A percentile compares a stretch with the other conserved stretches of the same genome.
These are phyloP conservation scores for Gymnocheta viridis DNA, from an alignment of 2,888 invertebrate genomes.

Conservation along the genomic window DNA sequence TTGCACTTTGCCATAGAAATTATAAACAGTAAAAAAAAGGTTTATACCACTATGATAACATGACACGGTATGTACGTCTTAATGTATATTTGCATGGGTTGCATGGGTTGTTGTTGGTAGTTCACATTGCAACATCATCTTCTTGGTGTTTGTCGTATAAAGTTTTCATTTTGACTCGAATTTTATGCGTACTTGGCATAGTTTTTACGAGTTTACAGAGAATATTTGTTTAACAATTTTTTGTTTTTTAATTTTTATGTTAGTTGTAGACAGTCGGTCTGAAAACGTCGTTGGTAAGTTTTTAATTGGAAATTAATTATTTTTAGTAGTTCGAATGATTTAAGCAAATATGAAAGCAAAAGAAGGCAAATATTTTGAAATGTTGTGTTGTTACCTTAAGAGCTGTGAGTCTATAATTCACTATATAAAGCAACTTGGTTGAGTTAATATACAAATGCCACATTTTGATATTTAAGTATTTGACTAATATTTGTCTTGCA, in stretches of 20 bases:
- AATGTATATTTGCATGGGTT: conserved; percentile 13
- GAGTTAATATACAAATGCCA: too few species aligned
- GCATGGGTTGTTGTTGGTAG: conserved; percentile 9
- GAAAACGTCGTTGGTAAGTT: not conserved
- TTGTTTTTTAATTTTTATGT: not conserved
- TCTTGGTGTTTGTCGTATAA: conserved; percentile 42
- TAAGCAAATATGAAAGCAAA: not conserved
- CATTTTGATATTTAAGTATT: too few species aligned
- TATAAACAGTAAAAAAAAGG: not conserved
- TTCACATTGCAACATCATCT: conserved; percentile 26
- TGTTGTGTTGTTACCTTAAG: not conserved
- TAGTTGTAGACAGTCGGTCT: not conserved
- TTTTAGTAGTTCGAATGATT: too few species aligned
- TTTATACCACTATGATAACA: conserved; percentile 8
- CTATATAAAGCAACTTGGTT: too few species aligned
- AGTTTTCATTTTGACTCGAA: conserved; percentile 27
- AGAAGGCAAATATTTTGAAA: not conserved
- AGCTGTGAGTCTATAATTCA: too few species aligned
- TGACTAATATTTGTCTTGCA: too few species aligned
- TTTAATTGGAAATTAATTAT: not conserved
- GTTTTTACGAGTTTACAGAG: not conserved
- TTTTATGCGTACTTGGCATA: conserved; percentile 38
- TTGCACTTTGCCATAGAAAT: conserved; percentile 40
- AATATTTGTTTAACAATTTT: conserved; percentile 4
- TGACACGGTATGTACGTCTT: conserved; percentile 35